Percentiles rank a stretch among this genome's conserved stretches.
Conservation (phyloP, 1,140 invertebrate species). For the Scaptodrosophila lebanonensis region DNA sequence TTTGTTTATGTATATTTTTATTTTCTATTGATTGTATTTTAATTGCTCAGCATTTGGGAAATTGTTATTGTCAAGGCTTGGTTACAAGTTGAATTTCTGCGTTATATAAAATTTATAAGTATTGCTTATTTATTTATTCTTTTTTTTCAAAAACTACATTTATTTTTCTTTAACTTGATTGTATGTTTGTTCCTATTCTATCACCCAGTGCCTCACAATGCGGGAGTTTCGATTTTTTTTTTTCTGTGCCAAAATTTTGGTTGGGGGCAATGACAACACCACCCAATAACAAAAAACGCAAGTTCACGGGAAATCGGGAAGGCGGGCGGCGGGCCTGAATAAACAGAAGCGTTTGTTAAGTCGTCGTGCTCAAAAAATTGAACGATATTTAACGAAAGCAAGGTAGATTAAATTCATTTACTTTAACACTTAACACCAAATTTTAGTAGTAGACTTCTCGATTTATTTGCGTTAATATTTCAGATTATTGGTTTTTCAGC, state of each 20-base stretch:
- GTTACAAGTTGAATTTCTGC: conserved; percentile 8
- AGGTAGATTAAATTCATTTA: too few relatives aligned
- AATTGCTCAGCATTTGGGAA: conserved; percentile 28
- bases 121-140: conserved; percentile 13
- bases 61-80: conserved; percentile 17
- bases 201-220: conserved; percentile 23
- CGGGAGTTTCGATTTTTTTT: conserved; percentile 64
- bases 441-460: too few relatives aligned
- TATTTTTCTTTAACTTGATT: conserved; percentile 11
- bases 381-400: too few relatives aligned
- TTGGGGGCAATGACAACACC: conserved; percentile 35
- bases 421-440: too few relatives aligned
- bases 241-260: conserved; percentile 25
- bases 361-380: too few relatives aligned
- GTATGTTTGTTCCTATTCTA: conserved; percentile 14
- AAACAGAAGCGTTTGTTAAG: too few relatives aligned
- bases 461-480: too few relatives aligned
- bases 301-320: conserved; percentile 37
- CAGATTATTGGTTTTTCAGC: too few relatives aligned
- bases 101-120: conserved; percentile 22
- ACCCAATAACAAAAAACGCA: conserved; percentile 47
- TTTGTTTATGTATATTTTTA: too few relatives aligned
- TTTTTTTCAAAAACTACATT: conserved; percentile 8
- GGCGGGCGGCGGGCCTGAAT: conserved; percentile 33
- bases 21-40: not conserved